phyloP scores from a whole-genome alignment of 2,797 vertebrate species.

The Zalophus californianus region DNA sequence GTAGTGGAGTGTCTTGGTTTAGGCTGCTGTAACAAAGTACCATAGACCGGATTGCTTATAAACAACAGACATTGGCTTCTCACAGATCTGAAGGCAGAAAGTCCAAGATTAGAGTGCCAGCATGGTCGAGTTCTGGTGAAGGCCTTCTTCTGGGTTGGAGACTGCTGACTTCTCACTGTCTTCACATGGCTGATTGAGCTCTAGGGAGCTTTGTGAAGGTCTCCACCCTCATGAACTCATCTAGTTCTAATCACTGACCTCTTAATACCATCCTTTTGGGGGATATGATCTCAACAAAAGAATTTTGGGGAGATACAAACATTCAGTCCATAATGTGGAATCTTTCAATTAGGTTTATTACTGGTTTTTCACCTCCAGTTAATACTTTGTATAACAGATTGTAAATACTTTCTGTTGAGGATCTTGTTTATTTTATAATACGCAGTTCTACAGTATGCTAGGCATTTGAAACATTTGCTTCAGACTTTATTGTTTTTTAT shows the following conservation, averaged over 20 bases:
- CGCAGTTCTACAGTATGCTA: not conserved
- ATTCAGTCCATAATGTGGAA: not conserved
- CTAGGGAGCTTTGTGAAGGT: not conserved
- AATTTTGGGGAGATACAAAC: not conserved
- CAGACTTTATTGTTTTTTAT: not conserved
- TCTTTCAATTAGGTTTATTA: slow-evolving; percentile 26
- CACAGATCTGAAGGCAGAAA: not conserved
- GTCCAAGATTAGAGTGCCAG: not conserved
- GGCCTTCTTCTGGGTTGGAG: not conserved
- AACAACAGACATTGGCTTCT: not conserved
- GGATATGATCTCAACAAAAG: not conserved
- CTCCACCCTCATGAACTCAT: not conserved
- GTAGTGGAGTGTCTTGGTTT: not conserved
- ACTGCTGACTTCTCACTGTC: not conserved
- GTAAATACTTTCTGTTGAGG: not conserved
- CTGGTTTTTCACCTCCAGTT: not conserved
- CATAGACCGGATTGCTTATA: not conserved
- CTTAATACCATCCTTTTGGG: not conserved
- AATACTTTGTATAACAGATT: slow-evolving; percentile 11
- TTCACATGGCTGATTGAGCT: not conserved
- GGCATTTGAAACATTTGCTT: slow-evolving; percentile 21
- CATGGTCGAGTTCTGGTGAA: not conserved
- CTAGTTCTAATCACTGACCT: not conserved
- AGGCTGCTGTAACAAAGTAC: not conserved
- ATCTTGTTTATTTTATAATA: slow-evolving; percentile 23